phyloP scores from a whole-genome alignment of 1,140 invertebrate species.

The Meloidogyne exigua region DNA sequence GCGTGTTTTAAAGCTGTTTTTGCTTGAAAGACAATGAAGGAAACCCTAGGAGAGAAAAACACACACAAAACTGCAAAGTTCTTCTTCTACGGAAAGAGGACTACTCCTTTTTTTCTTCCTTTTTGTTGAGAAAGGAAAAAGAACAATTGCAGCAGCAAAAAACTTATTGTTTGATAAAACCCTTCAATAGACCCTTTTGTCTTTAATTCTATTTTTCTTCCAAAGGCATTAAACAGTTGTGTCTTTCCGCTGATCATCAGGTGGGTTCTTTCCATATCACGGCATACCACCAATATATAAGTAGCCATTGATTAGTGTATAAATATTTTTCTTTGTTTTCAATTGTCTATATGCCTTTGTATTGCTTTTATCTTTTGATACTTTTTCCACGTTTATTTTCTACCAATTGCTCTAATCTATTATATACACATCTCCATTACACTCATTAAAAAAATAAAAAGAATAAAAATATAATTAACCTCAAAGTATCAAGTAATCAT shows the following conservation, averaged over 20 bases:
- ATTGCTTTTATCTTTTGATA: neutral
- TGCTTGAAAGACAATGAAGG: neutral
- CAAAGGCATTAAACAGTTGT: neutral
- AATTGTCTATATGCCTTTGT: neutral
- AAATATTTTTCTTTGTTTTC: conserved; percentile 14
- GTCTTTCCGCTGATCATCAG: neutral
- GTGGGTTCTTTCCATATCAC: neutral
- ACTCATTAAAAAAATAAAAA: neutral
- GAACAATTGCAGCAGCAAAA: conserved; percentile 4
- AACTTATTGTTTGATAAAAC: too few species aligned
- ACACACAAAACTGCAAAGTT: neutral
- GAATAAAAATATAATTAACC: conserved; percentile 7
- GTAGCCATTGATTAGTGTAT: neutral
- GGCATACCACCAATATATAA: too few species aligned
- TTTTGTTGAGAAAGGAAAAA: neutral
- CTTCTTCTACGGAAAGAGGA: neutral
- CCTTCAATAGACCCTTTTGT: neutral
- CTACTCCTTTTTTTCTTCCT: too few species aligned
- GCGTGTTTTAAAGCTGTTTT: neutral
- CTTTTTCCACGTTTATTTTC: neutral
- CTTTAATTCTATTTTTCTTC: neutral
- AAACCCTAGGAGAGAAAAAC: neutral
- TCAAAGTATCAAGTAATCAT: neutral
- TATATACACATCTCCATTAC: too few species aligned
- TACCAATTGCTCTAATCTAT: neutral